Evolutionary conservation across 2,797 vertebrate genomes (phyloP).

Genomic region (Melanotaenia maccullochi): DNA sequence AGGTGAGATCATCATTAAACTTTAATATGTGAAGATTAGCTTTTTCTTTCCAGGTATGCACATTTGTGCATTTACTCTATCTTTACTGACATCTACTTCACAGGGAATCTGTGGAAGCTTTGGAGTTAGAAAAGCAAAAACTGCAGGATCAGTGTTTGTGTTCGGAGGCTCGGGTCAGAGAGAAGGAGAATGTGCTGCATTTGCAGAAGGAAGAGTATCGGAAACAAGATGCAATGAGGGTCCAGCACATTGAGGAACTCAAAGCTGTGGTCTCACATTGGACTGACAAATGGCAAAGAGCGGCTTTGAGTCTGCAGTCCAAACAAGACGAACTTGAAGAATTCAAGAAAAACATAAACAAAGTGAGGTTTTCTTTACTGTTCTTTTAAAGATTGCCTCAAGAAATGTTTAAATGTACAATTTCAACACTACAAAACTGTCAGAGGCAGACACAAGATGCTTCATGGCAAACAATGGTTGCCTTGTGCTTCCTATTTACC

Average conservation of each 20-base stretch:
- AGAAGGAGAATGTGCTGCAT: conserved; percentile 55
- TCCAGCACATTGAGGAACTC: conserved; percentile 65
- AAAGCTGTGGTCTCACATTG: conserved; percentile 74
- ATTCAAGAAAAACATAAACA: conserved; percentile 52
- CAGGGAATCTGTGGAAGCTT: conserved; percentile 63
- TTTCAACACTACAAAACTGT: neutral
- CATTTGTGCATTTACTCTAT: neutral
- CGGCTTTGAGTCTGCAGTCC: conserved; percentile 66
- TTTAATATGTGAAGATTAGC: neutral
- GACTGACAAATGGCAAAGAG: conserved; percentile 80
- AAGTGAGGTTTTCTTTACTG: conserved; percentile 43
- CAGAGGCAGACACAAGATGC: neutral
- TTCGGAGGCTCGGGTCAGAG: conserved; percentile 63
- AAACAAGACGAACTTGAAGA: conserved; percentile 75
- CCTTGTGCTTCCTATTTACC: neutral
- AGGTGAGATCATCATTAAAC: conserved; percentile 58
- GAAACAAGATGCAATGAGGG: conserved; percentile 50
- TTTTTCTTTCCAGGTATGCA: neutral
- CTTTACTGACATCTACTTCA: conserved; percentile 4
- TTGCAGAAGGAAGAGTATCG: conserved; percentile 57
- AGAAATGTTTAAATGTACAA: neutral
- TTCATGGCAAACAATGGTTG: neutral
- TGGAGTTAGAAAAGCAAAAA: conserved; percentile 68
- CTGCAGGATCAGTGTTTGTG: conserved; percentile 60
- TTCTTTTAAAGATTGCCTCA: neutral